Evolutionary conservation across 2,888 invertebrate genomes (phyloP), one percentile per base, ranked within the genome.

Genomic region (Cyrtodaria siliqua): DNA sequence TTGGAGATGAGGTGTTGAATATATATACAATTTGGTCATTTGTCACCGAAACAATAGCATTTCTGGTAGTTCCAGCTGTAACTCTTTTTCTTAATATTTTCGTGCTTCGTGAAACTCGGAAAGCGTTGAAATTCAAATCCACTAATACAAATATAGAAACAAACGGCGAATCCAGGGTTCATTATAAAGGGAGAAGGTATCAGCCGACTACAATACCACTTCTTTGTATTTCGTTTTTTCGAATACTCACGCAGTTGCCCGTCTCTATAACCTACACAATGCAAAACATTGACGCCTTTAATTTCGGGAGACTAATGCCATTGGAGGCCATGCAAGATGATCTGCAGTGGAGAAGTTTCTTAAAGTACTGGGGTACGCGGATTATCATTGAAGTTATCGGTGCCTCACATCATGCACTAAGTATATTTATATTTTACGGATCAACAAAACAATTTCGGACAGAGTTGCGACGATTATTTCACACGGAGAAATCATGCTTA

Each of bases 341-440:
- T 68, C 62, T 83, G 0, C 79, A 74, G 4, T 92, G 92, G 92
- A 84, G 84, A 63, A 61, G 63, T 6, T 89, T 90, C 63, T 79
- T 92, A 26, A 66, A 77, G 6, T 92, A 88, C 77, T 86, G 85
- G 72, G 86, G 84, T 6, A 79, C 84, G 6, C 81, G 90, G 53
- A 86, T 87, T 23, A 72, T 90, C 8, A 83, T 91, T 16, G 89
- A 91, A 73, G 87, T 88, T 53, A 75, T 91, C 2, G 90, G 91
- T 2, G 83, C 90, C 52, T 91, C 92, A 0, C 91, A 91, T 60
- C 90, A 91, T 61, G 92, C 92, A 0, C 87, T 89, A 56, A 92
- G 91, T 80, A 82, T 89, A n/a, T 86, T 89, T 55, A 85, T 90
- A 29, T 89, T 88, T 75, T 84, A 84, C 29, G 62, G 75, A 18